phyloP scores from a whole-genome alignment of 1,140 invertebrate genomes.

The Probaryconus sp. region DNA sequence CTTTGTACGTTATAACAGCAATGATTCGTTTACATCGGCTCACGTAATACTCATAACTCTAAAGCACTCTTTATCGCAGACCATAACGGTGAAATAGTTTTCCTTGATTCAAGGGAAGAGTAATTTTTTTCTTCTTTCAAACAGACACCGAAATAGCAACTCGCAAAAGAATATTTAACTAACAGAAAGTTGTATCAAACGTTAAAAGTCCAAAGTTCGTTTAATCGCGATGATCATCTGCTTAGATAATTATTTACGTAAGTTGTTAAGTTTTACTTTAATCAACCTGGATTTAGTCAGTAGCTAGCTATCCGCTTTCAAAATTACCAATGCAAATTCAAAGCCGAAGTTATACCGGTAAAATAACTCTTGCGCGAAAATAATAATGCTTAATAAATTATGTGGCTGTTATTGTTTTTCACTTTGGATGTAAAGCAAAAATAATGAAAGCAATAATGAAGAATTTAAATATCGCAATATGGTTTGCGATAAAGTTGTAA shows the following conservation, averaged over 20 bases:
- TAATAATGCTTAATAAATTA: slow-evolving; percentile 5
- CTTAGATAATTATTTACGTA: slow-evolving; percentile 34
- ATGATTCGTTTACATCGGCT: slow-evolving; percentile 37
- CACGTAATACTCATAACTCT: slow-evolving; percentile 44
- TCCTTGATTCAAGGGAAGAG: slow-evolving; percentile 35
- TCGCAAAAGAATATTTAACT: slow-evolving; percentile 34
- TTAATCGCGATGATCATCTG: slow-evolving; percentile 33
- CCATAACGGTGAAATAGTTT: slow-evolving; percentile 45
- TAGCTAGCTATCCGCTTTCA: slow-evolving; percentile 5
- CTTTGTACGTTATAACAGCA: slow-evolving; percentile 36
- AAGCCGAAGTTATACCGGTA: not conserved
- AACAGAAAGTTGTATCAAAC: slow-evolving; percentile 4
- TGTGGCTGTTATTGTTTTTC: not conserved
- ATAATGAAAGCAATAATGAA: too few species aligned
- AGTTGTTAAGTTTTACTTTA: slow-evolving; percentile 17
- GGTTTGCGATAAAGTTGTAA: not conserved
- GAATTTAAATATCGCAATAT: not conserved
- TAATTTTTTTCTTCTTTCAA: slow-evolving; percentile 52
- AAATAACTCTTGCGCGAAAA: slow-evolving; percentile 14
- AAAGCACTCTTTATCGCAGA: slow-evolving; percentile 44
- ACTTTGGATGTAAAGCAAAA: too few species aligned
- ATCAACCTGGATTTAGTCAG: slow-evolving; percentile 9
- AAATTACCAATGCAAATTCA: slow-evolving; percentile 35
- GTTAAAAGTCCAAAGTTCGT: slow-evolving; percentile 36
- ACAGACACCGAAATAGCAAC: slow-evolving; percentile 24